Conservation (phyloP, 2,797 vertebrate genomes). For the Rhabdophis nuchalis region DNA sequence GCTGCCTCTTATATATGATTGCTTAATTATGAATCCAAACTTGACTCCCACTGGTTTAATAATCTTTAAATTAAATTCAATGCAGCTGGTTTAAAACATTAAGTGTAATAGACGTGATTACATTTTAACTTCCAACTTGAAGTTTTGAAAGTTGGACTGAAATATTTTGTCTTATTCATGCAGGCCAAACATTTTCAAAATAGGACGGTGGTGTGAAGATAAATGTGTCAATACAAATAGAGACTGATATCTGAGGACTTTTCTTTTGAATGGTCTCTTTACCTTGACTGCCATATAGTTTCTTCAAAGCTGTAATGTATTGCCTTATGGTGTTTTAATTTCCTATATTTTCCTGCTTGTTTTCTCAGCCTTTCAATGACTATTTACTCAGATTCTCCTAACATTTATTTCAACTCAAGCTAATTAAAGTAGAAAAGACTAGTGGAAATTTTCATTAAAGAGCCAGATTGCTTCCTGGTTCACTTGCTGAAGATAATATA, state of each 20-base stretch:
- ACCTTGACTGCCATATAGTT: neutral
- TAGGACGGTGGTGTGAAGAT: conserved; percentile 17
- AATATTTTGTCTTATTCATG: conserved; percentile 24
- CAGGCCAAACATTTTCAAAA: neutral
- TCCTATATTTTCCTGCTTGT: neutral
- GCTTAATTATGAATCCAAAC: conserved; percentile 62
- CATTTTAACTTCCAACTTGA: conserved; percentile 31
- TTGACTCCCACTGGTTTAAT: conserved; percentile 59
- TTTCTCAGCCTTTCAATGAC: neutral
- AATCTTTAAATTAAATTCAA: conserved; percentile 63
- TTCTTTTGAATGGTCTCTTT: neutral
- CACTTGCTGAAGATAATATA: neutral
- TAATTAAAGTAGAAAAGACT: neutral
- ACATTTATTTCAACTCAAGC: neutral
- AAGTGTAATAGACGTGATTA: conserved; percentile 32
- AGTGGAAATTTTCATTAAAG: neutral
- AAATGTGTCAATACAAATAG: neutral
- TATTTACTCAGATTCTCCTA: neutral
- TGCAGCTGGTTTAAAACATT: conserved; percentile 52
- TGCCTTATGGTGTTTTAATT: neutral
- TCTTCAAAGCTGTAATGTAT: neutral
- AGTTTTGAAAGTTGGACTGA: conserved; percentile 40
- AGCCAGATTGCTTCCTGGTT: neutral
- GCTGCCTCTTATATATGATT: conserved; percentile 61
- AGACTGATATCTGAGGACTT: neutral